A percentile compares a stretch with the other conserved stretches of the same genome.
Evolutionary conservation across 1,140 invertebrate species (phyloP).

Genomic region (Trichonephila inaurata): DNA sequence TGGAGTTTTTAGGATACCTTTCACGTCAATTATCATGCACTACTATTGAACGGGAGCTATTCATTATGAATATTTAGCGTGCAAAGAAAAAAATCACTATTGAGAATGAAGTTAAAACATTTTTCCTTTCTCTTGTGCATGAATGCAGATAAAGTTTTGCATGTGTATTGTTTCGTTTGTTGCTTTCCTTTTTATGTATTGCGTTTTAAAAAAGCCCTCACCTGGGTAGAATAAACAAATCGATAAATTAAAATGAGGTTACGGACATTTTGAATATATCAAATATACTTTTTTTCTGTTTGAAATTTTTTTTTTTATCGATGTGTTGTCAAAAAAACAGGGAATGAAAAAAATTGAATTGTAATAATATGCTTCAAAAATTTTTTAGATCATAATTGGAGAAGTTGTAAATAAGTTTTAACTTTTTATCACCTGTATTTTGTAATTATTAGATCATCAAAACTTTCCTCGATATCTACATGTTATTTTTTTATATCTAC

Average conservation of each 20-base stretch:
- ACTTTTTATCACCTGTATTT: too few relatives aligned
- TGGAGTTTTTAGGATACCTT: neutral
- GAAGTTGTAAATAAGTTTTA: too few relatives aligned
- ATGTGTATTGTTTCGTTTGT: neutral
- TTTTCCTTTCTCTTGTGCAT: conserved; percentile 4
- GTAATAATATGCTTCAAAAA: too few relatives aligned
- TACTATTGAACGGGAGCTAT: neutral
- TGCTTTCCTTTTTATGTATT: neutral
- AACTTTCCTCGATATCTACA: too few relatives aligned
- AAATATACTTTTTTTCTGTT: neutral
- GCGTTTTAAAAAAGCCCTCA: neutral
- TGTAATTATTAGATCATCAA: too few relatives aligned
- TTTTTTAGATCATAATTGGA: too few relatives aligned
- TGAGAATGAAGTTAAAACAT: neutral
- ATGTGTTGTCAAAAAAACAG: neutral
- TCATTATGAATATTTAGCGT: neutral
- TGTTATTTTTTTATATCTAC: too few relatives aligned
- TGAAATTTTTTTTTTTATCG: neutral
- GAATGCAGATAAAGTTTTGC: neutral
- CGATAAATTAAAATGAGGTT: neutral
- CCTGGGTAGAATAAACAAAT: neutral
- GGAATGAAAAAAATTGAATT: neutral
- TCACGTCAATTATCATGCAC: neutral
- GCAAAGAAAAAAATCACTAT: neutral
- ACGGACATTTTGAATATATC: neutral